Evolutionary conservation across 1,140 invertebrate species (phyloP).

Genomic region (Drosophila pseudoobscura): DNA sequence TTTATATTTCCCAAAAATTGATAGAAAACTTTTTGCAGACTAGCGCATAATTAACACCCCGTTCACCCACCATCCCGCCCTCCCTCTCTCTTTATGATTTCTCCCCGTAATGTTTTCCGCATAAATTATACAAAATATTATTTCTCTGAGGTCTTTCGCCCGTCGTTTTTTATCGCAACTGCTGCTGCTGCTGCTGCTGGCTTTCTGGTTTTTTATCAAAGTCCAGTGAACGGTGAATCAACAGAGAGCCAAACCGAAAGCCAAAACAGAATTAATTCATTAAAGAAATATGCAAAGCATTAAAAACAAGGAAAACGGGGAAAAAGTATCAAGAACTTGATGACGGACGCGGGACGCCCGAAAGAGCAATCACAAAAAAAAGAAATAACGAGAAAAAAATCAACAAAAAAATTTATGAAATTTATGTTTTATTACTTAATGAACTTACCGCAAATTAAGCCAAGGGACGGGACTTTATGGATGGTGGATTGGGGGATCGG

Average conservation of each 20-base stretch:
- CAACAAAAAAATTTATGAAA: conserved; percentile 60
- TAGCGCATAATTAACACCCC: conserved; percentile 68
- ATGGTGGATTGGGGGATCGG: conserved; percentile 18
- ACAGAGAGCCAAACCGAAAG: conserved; percentile 69
- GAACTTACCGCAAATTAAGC: conserved; percentile 82
- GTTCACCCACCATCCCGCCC: conserved; percentile 58
- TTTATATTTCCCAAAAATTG: conserved; percentile 56
- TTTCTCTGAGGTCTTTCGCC: conserved; percentile 21
- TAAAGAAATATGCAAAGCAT: conserved; percentile 80
- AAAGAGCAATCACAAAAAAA: conserved; percentile 14
- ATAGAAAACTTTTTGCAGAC: conserved; percentile 69
- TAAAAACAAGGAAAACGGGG: conserved; percentile 48
- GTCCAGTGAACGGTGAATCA: conserved; percentile 80
- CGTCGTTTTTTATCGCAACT: conserved; percentile 56
- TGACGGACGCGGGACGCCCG: conserved; percentile 6
- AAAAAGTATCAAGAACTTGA: conserved; percentile 37
- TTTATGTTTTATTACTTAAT: conserved; percentile 82
- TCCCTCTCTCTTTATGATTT: too few species aligned
- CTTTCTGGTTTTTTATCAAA: conserved; percentile 62
- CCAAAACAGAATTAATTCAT: conserved; percentile 82
- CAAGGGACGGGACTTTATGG: conserved; percentile 45
- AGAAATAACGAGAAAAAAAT: conserved; percentile 24
- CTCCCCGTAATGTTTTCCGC: conserved; percentile 50
- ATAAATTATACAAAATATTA: conserved; percentile 66
- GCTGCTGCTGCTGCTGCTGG: conserved; percentile 67